Evolutionary conservation across 2,888 invertebrate genomes (phyloP).

Genomic region (Mayetiola destructor): DNA sequence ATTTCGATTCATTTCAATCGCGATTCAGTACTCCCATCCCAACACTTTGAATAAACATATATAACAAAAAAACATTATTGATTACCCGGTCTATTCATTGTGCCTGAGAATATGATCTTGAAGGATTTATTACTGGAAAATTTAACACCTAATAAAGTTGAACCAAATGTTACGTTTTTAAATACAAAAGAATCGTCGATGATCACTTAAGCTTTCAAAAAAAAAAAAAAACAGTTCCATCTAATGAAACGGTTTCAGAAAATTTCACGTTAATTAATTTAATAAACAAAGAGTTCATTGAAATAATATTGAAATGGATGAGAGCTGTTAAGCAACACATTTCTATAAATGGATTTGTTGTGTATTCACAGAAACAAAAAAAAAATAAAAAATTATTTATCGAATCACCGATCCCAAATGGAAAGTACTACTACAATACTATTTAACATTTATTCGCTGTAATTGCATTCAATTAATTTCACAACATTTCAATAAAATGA

Average conservation of each 20-base stretch:
- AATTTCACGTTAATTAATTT: constrained; percentile 1
- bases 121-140: constrained; percentile 12
- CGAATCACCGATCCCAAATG: background rate
- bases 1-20: background rate
- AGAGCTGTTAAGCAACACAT: too few relatives aligned
- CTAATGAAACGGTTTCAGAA: too few relatives aligned
- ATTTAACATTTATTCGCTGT: background rate
- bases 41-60: background rate
- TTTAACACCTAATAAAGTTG: constrained; percentile 13
- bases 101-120: background rate
- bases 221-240: too few relatives aligned
- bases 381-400: background rate
- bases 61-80: constrained; percentile 4
- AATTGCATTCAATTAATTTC: constrained; percentile 11
- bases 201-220: too few relatives aligned
- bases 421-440: background rate
- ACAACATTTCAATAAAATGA: background rate
- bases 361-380: background rate
- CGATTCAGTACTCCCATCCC: background rate
- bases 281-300: background rate
- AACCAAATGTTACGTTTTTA: too few relatives aligned
- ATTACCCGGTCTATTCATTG: background rate
- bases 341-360: background rate
- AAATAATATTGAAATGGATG: too few relatives aligned
- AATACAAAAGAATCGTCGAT: too few relatives aligned